Evolutionary conservation across 2,113 vertebrate genomes (phyloP).

Genomic region (Nothoprocta pentlandii): DNA sequence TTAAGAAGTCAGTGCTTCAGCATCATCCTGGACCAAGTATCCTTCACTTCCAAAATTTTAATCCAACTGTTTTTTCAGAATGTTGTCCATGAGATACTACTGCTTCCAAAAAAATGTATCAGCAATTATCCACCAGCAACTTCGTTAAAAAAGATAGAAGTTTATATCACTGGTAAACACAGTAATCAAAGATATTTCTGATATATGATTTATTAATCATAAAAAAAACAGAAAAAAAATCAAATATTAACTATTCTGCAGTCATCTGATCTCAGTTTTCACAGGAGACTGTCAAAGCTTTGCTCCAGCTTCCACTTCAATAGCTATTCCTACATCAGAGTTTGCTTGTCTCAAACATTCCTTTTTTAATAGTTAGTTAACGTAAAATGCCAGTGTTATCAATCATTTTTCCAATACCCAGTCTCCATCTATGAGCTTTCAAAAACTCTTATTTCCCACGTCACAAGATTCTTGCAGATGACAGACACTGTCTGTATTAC

Average conservation of each 20-base stretch:
- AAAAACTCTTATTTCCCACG: not conserved
- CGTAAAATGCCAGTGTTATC: not conserved
- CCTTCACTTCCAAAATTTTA: not conserved
- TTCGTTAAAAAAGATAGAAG: not conserved
- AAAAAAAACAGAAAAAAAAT: not conserved
- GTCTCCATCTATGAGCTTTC: not conserved
- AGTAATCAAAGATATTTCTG: not conserved
- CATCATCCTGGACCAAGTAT: not conserved
- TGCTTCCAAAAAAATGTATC: not conserved
- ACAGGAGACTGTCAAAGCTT: not conserved
- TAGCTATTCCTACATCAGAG: not conserved
- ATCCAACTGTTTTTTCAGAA: not conserved
- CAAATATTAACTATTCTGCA: not conserved
- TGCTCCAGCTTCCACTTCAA: not conserved
- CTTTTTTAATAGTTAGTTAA: not conserved
- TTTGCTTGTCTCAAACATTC: not conserved
- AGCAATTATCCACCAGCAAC: not conserved
- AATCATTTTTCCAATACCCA: not conserved
- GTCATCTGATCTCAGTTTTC: not conserved
- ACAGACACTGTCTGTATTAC: not conserved
- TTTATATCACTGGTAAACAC: not conserved
- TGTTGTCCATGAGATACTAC: not conserved
- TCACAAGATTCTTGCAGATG: not conserved
- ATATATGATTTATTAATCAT: not conserved
- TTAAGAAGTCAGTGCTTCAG: not conserved